Evolutionary conservation across 2,888 invertebrate genomes (phyloP), one percentile per base, ranked within the genome.

Genomic region (Torymus aiolomorphi): DNA sequence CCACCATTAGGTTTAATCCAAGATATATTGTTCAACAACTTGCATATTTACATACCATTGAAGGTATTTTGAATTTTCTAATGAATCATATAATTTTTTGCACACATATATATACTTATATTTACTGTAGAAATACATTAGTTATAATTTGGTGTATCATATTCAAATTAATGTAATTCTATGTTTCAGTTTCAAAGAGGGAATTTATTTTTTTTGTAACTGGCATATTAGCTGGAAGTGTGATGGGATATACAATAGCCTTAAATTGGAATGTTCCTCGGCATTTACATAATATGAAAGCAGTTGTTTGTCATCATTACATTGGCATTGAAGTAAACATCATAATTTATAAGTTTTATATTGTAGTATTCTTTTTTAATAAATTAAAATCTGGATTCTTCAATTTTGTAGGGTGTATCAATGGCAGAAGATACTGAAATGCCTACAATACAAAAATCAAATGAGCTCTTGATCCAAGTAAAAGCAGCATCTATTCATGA

Each of bases 381-480:
- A n/a, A 66, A 77, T 71, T 12, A 52, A 24, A 54, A 67, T 62
- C 8, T 42, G 42, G 1, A 42, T 42, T 42, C 42, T 10, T 42
- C 8, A 31, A 75, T 76, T 69, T 56, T 73, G 66, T 83, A 94
- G 93, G 91, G 92, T 66, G 91, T 92, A 62, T 89, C 91, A 62
- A 87, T 92, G 82, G 90, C 92, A 76, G 93, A 93, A 83, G 92
- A 93, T 85, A 91, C 90, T 18, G 89, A 90, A 85, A 91, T 92
- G 78, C 93, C 93, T 20, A 88, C 88, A 61, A 90, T 92, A 65
- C 90, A 91, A 83, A 90, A 88, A 54, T 91, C 92, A 0, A 91
- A 93, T 85, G 93, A 94, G 80, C 89, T 94, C 67, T 86, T 94
- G 76, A 91, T 94, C 59, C 92, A 92, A 90, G 94, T 94, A 2